Base-by-base conservation (phyloP, 2,797 vertebrate species). In the Channallabes apus region DNA sequence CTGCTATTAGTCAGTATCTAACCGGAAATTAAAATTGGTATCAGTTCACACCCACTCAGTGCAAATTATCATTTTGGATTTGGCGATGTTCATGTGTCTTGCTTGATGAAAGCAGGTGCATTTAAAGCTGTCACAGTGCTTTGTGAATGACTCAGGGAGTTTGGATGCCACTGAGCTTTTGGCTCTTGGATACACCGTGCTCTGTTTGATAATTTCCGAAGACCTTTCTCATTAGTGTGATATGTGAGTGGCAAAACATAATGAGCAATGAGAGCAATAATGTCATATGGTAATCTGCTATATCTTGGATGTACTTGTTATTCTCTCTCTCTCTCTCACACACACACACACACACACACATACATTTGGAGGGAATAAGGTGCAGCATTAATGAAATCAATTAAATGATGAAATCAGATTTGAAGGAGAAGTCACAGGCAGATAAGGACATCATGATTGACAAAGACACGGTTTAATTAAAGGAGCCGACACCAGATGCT, bases 341-440 rank as follows among this genome's bases (percentile, higher is more conserved):
- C 76, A 84, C 65, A 82, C n/a, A n/a, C n/a, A n/a, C n/a, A n/a
- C n/a, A n/a, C n/a, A n/a, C n/a, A n/a, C n/a, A n/a, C n/a, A n/a
- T 83, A 83, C 81, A 79, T 80, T 86, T 68, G 11, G 38, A 86
- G 35, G 58, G 61, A 76, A 80, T 27, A 2, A 80, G 80, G 77
- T 71, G 54, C 51, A 78, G 86, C 86, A 83, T 90, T 86, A 90
- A 92, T 91, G 59, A 87, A 90, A 89, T 89, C 90, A 90, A 85
- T 93, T 91, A 91, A 29, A 69, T 88, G 88, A 91, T 87, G 82
- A 87, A 85, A 91, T 92, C 84, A 84, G 80, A 84, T 90, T 87
- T 80, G 86, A 87, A 51, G 59, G 84, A 35, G 27, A 87, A 84
- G 82, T 86, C 86, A 82, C 84, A 80, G 73, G 18, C 29, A 56